Evolutionary conservation across 2,113 vertebrate genomes (phyloP).

Genomic region (Speoplatyrhinus poulsoni): DNA sequence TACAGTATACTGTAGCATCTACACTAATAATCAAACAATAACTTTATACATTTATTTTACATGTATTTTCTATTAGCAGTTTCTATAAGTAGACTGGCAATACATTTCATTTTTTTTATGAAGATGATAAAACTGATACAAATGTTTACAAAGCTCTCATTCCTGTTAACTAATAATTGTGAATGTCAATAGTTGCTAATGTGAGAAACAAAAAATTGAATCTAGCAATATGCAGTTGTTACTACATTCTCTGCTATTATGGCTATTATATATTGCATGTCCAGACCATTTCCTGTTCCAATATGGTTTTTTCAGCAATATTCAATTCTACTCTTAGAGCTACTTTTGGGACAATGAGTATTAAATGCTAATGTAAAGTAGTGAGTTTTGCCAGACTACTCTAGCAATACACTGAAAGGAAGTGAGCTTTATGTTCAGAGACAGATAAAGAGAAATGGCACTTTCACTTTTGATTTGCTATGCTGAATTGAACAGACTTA

Average conservation of each 20-base stretch:
- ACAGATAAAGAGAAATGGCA: background rate
- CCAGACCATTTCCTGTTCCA: conserved; percentile 27
- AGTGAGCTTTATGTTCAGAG: conserved; percentile 12
- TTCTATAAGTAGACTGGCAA: too few species aligned
- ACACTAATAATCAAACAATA: too few species aligned
- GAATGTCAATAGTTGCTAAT: too few species aligned
- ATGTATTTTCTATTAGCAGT: too few species aligned
- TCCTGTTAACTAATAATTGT: too few species aligned
- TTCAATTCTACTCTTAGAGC: conserved; percentile 20
- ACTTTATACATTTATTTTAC: too few species aligned
- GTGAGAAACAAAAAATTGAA: background rate
- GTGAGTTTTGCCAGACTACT: conserved; percentile 26
- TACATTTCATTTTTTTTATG: too few species aligned
- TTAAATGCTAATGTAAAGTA: conserved; percentile 51
- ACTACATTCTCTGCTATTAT: background rate
- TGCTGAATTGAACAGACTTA: background rate
- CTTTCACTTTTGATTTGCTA: conserved; percentile 31
- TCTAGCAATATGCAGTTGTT: background rate
- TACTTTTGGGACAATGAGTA: conserved; percentile 33
- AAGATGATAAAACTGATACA: too few species aligned
- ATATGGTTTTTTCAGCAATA: background rate
- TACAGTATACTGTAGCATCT: too few species aligned
- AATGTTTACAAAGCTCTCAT: too few species aligned
- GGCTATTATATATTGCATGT: background rate
- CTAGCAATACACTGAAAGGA: conserved; percentile 21